A percentile compares a stretch with the other conserved stretches of the same genome.
Conservation (phyloP, 2,113 vertebrate species). For the Entelurus aequoreus region DNA sequence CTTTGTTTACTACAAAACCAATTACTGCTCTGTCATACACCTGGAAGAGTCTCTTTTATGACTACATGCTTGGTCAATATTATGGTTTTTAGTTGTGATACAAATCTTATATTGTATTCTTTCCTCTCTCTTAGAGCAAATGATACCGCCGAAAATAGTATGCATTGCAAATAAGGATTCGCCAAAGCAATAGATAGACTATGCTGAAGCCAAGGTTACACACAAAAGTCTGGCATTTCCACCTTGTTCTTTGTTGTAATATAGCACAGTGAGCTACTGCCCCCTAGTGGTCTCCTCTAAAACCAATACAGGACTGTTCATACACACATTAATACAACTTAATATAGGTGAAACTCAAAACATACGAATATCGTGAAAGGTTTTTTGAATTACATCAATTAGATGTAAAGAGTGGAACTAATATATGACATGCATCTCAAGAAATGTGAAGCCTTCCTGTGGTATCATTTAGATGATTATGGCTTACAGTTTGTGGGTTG, state of each 20-base stretch:
- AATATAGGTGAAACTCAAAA: no score
- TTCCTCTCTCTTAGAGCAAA: conserved; percentile 26
- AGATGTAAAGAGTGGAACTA: no score
- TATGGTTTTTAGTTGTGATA: conserved; percentile 46
- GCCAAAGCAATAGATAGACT: conserved; percentile 27
- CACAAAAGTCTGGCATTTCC: conserved; percentile 43
- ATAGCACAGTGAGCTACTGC: conserved; percentile 71
- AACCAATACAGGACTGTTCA: neutral
- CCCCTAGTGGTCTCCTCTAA: conserved; percentile 56
- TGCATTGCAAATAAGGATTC: conserved; percentile 38
- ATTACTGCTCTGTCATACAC: conserved; percentile 34
- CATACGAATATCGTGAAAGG: no score
- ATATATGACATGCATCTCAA: no score
- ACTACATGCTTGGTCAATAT: conserved; percentile 47
- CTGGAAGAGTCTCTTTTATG: conserved; percentile 25
- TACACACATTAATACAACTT: neutral
- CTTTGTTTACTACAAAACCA: conserved; percentile 60
- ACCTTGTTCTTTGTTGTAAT: conserved; percentile 45
- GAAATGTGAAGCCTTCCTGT: no score
- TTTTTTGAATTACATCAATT: no score
- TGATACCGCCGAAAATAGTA: conserved; percentile 38
- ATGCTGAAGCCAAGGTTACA: conserved; percentile 43
- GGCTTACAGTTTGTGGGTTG: no score
- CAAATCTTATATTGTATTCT: conserved; percentile 35
- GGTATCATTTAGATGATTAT: no score